phyloP scores from a whole-genome alignment of 1,140 invertebrate species.

The Euwallacea fornicatus region DNA sequence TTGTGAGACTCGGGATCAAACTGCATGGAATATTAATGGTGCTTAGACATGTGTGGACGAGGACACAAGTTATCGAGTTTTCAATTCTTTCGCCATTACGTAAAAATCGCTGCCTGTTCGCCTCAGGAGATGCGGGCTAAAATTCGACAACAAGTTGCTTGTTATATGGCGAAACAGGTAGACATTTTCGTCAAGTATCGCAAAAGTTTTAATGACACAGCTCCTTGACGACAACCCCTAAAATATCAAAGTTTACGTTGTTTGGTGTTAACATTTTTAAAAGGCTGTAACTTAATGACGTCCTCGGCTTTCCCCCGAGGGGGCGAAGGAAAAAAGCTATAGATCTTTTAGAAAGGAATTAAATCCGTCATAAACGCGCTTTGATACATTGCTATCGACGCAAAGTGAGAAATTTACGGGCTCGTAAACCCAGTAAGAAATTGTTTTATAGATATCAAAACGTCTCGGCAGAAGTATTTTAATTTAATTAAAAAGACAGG shows the following conservation, averaged over 20 bases:
- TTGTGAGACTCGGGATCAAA: too few relatives aligned
- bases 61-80: neutral
- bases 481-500: constrained; percentile 34
- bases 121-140: too few relatives aligned
- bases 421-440: constrained; percentile 26
- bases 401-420: constrained; percentile 20
- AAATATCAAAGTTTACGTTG: neutral
- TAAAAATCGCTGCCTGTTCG: too few relatives aligned
- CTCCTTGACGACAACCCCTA: neutral
- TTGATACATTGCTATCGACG: neutral
- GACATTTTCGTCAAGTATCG: neutral
- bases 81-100: too few relatives aligned
- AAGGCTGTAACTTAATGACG: neutral
- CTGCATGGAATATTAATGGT: too few relatives aligned
- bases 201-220: constrained; percentile 2
- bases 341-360: too few relatives aligned
- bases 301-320: too few relatives aligned
- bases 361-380: too few relatives aligned
- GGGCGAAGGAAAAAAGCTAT: too few relatives aligned
- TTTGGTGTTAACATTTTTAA: constrained; percentile 1
- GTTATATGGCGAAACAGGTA: neutral
- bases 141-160: neutral
- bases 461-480: constrained; percentile 23
- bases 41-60: neutral
- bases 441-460: constrained; percentile 33